Percentiles rank a stretch among this genome's conserved stretches.
These are phyloP conservation scores for Byasa hedistus DNA, from an alignment of 2,888 invertebrate genomes.

Conservation along the genomic window DNA sequence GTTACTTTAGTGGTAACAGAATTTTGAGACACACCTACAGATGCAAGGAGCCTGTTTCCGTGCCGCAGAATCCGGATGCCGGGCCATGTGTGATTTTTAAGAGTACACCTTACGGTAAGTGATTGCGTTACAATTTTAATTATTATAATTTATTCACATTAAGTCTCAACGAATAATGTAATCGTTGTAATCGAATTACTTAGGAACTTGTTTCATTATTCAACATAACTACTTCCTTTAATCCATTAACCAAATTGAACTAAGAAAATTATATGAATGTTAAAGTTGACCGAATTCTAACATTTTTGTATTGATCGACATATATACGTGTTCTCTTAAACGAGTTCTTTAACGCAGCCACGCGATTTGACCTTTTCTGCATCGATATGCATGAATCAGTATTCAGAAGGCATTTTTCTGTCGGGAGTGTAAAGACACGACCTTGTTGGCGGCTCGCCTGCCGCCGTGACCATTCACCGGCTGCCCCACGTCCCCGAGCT, in stretches of 20 bases:
- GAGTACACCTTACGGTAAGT: constrained; percentile 35
- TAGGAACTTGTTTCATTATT: constrained; percentile 1
- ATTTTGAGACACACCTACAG: constrained; percentile 64
- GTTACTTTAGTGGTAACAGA: constrained; percentile 49
- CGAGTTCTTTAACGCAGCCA: not conserved
- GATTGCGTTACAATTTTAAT: constrained; percentile 8
- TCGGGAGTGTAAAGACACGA: constrained; percentile 17
- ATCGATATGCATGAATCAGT: constrained; percentile 20
- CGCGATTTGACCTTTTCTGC: constrained; percentile 21
- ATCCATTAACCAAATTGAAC: too few relatives aligned
- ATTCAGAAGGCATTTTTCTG: constrained; percentile 19
- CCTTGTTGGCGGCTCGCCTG: constrained; percentile 13
- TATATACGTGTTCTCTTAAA: not conserved
- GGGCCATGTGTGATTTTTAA: constrained; percentile 59
- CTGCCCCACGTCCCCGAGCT: not conserved
- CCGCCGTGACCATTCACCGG: not conserved
- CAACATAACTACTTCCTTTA: not conserved
- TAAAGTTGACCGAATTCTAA: too few relatives aligned
- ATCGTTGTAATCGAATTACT: not conserved
- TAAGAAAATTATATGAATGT: too few relatives aligned
- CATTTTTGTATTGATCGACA: too few relatives aligned
- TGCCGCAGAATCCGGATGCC: constrained; percentile 46
- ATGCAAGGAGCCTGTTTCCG: constrained; percentile 53
- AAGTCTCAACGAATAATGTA: constrained; percentile 1
- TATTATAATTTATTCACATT: constrained; percentile 16